Conservation (phyloP, 2,888 invertebrate species). For the Stomorhina lunata region DNA sequence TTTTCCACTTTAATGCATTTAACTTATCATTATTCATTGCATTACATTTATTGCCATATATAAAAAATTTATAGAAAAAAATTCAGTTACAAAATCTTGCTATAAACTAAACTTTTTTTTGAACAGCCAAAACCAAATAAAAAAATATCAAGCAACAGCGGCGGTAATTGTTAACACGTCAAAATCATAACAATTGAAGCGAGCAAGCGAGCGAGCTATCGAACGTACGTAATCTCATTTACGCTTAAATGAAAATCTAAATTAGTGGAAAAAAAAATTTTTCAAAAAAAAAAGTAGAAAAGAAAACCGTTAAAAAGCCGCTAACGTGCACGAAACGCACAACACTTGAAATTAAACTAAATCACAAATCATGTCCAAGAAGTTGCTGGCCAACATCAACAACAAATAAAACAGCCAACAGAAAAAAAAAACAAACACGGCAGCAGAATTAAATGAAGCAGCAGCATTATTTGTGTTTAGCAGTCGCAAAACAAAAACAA, state of each 20-base stretch:
- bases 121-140: background rate
- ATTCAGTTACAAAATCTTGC: background rate
- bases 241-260: background rate
- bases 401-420: constrained; percentile 23
- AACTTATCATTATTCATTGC: background rate
- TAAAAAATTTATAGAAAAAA: too few species aligned
- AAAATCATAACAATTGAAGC: constrained; percentile 36
- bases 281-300: constrained; percentile 34
- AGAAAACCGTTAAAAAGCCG: constrained; percentile 68
- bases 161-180: constrained; percentile 55
- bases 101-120: too few species aligned
- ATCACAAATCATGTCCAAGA: constrained; percentile 78
- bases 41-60: background rate
- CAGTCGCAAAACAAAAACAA: constrained; percentile 38
- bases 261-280: background rate
- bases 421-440: constrained; percentile 2
- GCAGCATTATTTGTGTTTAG: constrained; percentile 63
- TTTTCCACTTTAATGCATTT: background rate
- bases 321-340: constrained; percentile 78
- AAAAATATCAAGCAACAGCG: constrained; percentile 30
- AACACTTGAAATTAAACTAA: constrained; percentile 79
- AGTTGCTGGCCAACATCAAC: constrained; percentile 74
- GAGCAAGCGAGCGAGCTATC: constrained; percentile 16
- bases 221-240: background rate
- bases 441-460: constrained; percentile 59